Evolutionary conservation across 92 coral and sea anemone species (phyloP), one percentile per base, ranked within the genome.

Genomic region (Muricea muricata): DNA sequence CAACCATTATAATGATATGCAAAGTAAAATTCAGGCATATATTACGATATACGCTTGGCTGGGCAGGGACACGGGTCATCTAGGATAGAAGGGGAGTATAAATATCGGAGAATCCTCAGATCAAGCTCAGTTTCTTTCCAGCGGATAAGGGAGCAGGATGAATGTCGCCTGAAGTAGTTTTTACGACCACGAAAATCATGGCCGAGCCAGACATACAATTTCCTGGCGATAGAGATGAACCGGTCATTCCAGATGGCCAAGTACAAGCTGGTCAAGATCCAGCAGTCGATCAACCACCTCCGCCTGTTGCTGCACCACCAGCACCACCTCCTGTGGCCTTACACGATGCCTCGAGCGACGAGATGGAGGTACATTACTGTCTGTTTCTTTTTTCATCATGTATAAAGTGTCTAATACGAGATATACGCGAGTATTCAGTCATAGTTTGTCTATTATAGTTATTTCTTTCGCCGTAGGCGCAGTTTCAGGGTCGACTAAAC

Each of bases 111-210:
- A 17, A 67, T 29, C 73, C 23, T n/a, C 31, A 7, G 6, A 30
- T 29, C 45, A 30, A 18, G 73, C 73, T 20, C 73, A 67, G 31
- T 67, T 67, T 37, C 73, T 67, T 67, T 24, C 73, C 47, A 67
- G 31, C 41, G 73, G 73, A 45, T 12, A 45, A 6, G 15, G 1
- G 50, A 45, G 50, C 12, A 45, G 15, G 50, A 45, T 17, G 50
- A 45, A 45, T 9, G 1, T 39, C 14, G 9, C 42, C 9, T 37
- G 9, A 37, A 37, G 42, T 9, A 37, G 50, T 6, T 45, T 6
- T 45, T 45, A 45, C 50, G 50, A 45, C 12, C 50, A 45, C 50
- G 50, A 5, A 45, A 45, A 45, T 45, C 50, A 37, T 37, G 42
- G 42, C 42, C 42, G 42, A 37, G 42, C 42, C 42, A 37, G 42